Base-by-base conservation (phyloP, 2,113 vertebrate genomes). In the Microtus oregoni region DNA sequence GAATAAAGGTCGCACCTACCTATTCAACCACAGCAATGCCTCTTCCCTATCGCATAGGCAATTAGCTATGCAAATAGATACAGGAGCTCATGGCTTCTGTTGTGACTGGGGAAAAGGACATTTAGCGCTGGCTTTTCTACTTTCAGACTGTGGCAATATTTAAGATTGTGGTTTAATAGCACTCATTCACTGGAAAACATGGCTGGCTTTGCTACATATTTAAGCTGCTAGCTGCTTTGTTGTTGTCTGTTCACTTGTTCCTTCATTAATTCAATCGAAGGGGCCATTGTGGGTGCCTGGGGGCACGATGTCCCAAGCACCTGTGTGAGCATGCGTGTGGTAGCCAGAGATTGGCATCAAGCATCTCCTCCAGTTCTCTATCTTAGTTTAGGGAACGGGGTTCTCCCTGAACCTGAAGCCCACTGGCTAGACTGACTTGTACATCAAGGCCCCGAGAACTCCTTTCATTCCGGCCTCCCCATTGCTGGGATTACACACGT, bases 181-280 rank as follows among this genome's bases (percentile, higher is more conserved):
- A 83, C 5, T 93, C 68, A 73, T 35, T 90, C 77, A 55, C 83
- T n/a, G 55, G 65, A 86, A 92, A 91, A 50, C 22, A 35, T 86
- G 65, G 9, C 1, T 55, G 30, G 15, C 17, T 24, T 19, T 50
- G 76, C 8, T 14, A 41, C 30, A n/a, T n/a, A 90, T 19, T 70
- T 86, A 72, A 85, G 28, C 13, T 65, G 28, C 32, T 26, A 68
- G 55, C 44, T 95, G 78, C 79, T 89, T 65, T 65, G 89, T 47
- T 82, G 50, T 52, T 2, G 28, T 32, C 76, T 67, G 78, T 67
- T 61, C 61, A 19, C 61, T 38, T 68, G n/a, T 73, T 73, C 65
- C 92, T 92, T 86, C 61, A 63, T 13, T 86, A 68, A 24, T 68
- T 82, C 17, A 7, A 26, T 15, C n/a, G 12, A 10, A 68, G 1